These are phyloP conservation scores for Elgaria multicarinata DNA, from an alignment of 2,113 vertebrate species.

Conservation along the genomic window DNA sequence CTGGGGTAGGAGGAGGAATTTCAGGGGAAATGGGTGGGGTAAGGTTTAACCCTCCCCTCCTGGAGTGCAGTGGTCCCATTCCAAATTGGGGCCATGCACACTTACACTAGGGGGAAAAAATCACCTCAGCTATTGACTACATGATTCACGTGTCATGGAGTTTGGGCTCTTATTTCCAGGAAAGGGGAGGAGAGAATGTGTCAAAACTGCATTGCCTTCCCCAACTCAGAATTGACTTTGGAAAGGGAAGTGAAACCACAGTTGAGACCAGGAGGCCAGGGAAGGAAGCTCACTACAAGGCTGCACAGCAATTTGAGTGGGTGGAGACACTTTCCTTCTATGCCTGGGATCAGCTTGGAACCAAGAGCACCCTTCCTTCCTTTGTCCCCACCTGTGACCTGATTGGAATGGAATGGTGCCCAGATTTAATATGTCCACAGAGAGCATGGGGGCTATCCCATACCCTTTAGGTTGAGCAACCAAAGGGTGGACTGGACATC, in stretches of 20 bases:
- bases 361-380: neutral
- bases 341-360: neutral
- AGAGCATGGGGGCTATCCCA: neutral
- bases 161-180: neutral
- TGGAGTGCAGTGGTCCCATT: no score
- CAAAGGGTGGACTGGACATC: neutral
- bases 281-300: neutral
- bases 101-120: no score
- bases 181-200: neutral
- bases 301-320: neutral
- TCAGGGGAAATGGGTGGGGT: no score
- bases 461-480: neutral
- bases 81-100: no score
- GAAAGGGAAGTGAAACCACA: neutral
- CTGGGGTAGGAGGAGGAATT: no score
- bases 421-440: neutral
- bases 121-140: no score
- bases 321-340: neutral
- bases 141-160: no score
- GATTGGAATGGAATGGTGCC: neutral
- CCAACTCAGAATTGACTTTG: neutral
- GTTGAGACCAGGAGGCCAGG: neutral
- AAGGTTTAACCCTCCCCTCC: no score
- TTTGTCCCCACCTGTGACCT: neutral
- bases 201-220: neutral